phyloP scores from a whole-genome alignment of 2,888 invertebrate species.

The Noctua janthina region DNA sequence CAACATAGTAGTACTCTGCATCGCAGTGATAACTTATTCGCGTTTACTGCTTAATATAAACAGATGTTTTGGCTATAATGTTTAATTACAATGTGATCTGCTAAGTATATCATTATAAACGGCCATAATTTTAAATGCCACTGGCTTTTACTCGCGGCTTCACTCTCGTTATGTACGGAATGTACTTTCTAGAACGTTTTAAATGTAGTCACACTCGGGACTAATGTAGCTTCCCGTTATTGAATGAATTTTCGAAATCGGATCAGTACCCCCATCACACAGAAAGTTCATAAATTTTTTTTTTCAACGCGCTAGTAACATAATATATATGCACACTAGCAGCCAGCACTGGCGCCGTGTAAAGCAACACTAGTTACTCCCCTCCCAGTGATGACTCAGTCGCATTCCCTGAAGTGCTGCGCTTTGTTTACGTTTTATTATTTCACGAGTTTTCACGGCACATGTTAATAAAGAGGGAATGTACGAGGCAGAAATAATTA shows the following conservation, averaged over 20 bases:
- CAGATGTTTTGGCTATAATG: not conserved
- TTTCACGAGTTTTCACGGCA: conserved; percentile 71
- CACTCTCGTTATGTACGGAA: too few relatives aligned
- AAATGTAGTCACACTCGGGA: too few relatives aligned
- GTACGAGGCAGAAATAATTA: conserved; percentile 73
- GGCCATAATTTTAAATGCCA: not conserved
- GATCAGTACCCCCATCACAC: not conserved
- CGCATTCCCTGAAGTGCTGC: conserved; percentile 70
- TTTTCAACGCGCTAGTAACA: conserved; percentile 8
- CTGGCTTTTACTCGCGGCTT: too few relatives aligned
- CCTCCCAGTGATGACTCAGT: conserved; percentile 55
- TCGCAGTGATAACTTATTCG: conserved; percentile 26
- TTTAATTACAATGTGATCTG: not conserved
- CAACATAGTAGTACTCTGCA: conserved; percentile 12
- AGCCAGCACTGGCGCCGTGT: conserved; percentile 20
- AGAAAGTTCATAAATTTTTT: not conserved
- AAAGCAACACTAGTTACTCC: conserved; percentile 37
- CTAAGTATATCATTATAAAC: not conserved
- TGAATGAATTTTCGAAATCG: too few relatives aligned
- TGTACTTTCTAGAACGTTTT: too few relatives aligned
- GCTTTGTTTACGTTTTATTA: conserved; percentile 78
- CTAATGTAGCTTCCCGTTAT: too few relatives aligned
- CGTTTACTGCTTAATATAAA: conserved; percentile 54
- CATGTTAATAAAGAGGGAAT: conserved; percentile 76
- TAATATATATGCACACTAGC: conserved; percentile 5